A percentile compares a stretch with the other conserved stretches of the same genome.
Evolutionary conservation across 1,140 invertebrate genomes (phyloP).

Genomic region (Lepeophtheirus salmonis): DNA sequence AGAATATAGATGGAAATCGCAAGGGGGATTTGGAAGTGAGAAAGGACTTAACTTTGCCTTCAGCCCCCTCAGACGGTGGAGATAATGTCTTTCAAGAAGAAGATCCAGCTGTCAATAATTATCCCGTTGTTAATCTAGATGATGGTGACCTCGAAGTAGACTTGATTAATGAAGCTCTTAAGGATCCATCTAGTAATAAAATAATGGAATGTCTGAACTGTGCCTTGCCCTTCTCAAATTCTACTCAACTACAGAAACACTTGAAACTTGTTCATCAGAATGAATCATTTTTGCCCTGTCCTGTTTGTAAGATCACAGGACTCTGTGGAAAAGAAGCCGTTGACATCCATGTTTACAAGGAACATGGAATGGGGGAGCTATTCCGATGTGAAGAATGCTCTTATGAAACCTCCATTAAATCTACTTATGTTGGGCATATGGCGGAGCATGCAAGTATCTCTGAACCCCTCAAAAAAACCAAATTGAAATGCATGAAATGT

Average conservation of each 20-base stretch:
- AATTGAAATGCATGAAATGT: conserved; percentile 15
- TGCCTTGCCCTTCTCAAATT: not conserved
- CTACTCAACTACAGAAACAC: not conserved
- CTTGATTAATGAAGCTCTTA: too few relatives aligned
- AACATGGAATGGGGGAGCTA: conserved; percentile 15
- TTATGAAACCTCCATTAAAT: conserved; percentile 10
- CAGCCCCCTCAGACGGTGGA: conserved; percentile 1
- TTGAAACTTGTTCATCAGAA: too few relatives aligned
- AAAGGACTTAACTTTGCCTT: conserved; percentile 15
- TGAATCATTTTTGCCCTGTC: conserved; percentile 3
- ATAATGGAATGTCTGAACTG: not conserved
- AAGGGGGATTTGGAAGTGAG: conserved; percentile 11
- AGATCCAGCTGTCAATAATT: not conserved
- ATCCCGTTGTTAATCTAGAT: conserved; percentile 1
- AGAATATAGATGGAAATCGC: too few relatives aligned
- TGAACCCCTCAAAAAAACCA: not conserved
- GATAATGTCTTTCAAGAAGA: conserved; percentile 14
- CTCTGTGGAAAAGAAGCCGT: conserved; percentile 13
- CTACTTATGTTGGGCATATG: conserved; percentile 8
- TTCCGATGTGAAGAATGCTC: conserved; percentile 17
- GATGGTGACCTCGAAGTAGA: conserved; percentile 1
- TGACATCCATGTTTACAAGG: conserved; percentile 17
- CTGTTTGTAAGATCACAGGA: conserved; percentile 8
- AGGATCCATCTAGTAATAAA: too few relatives aligned
- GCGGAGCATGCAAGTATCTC: not conserved